Percentiles rank a stretch among this genome's conserved stretches.
phyloP scores from a whole-genome alignment of 35 echinoderm and acorn worm species.

The Anneissia japonica region DNA sequence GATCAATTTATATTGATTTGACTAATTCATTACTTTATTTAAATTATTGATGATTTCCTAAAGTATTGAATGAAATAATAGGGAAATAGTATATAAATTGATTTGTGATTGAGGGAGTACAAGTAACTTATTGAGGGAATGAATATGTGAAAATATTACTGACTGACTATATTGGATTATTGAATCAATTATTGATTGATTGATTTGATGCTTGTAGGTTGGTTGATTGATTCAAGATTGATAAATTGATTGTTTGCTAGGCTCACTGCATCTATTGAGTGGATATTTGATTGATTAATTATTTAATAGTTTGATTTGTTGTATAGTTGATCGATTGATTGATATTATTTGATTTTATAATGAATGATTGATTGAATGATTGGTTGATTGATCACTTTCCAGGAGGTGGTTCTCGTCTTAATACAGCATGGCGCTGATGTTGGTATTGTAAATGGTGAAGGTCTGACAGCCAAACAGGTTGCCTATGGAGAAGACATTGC shows the following conservation, averaged over 20 bases:
- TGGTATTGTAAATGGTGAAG: conserved; percentile 69
- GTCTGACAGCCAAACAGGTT: conserved; percentile 45
- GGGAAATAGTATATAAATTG: too few species aligned
- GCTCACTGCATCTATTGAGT: background rate
- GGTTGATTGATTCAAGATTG: background rate
- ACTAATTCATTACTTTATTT: too few species aligned
- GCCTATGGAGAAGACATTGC: conserved; percentile 44
- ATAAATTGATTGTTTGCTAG: background rate
- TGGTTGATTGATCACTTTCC: background rate
- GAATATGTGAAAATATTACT: too few species aligned
- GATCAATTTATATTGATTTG: too few species aligned
- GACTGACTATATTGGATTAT: too few species aligned
- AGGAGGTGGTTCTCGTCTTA: conserved; percentile 64
- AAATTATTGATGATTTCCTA: too few species aligned
- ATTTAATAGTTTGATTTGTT: background rate
- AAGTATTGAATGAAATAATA: too few species aligned
- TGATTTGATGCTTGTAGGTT: too few species aligned
- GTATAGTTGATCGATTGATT: background rate
- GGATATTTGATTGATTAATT: background rate
- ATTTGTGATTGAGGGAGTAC: too few species aligned
- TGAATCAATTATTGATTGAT: too few species aligned
- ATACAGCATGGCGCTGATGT: conserved; percentile 81
- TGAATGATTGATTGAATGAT: background rate
- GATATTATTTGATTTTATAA: background rate
- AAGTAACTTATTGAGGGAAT: too few species aligned